phyloP scores from a whole-genome alignment of 2,113 vertebrate species.

The Urocolius indicus region DNA sequence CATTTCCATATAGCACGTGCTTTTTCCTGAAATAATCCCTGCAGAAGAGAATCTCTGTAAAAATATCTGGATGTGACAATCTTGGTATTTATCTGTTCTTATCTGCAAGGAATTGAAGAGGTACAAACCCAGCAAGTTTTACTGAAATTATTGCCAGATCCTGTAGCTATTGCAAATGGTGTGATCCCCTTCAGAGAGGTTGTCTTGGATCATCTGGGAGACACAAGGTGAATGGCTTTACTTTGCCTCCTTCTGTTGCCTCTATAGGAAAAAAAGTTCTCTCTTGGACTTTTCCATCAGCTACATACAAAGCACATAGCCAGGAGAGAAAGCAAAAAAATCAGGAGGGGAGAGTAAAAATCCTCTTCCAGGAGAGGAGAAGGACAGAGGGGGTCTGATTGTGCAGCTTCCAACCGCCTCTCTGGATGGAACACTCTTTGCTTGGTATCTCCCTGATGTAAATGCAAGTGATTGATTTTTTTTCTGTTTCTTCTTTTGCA shows the following conservation, averaged over 20 bases:
- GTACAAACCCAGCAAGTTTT: not conserved
- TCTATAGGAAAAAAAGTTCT: not conserved
- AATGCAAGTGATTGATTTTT: slow-evolving; percentile 61
- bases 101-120: not conserved
- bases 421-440: not conserved
- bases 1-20: not conserved
- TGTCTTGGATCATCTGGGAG: not conserved
- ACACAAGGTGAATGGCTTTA: not conserved
- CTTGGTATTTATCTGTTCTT: not conserved
- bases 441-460: not conserved
- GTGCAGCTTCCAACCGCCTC: not conserved
- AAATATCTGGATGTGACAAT: slow-evolving; percentile 3
- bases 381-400: not conserved
- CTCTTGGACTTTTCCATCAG: not conserved
- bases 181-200: not conserved
- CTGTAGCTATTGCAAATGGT: not conserved
- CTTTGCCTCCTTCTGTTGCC: not conserved
- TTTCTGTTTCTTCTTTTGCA: slow-evolving; percentile 36
- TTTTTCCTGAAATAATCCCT: slow-evolving; percentile 27
- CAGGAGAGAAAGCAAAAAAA: not conserved
- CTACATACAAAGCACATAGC: not conserved
- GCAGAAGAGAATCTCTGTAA: slow-evolving; percentile 4
- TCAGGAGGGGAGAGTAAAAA: not conserved
- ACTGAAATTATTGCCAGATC: not conserved
- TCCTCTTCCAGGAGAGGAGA: not conserved